Base-by-base conservation (phyloP, 2,113 vertebrate genomes). In the Grantiella picta region DNA sequence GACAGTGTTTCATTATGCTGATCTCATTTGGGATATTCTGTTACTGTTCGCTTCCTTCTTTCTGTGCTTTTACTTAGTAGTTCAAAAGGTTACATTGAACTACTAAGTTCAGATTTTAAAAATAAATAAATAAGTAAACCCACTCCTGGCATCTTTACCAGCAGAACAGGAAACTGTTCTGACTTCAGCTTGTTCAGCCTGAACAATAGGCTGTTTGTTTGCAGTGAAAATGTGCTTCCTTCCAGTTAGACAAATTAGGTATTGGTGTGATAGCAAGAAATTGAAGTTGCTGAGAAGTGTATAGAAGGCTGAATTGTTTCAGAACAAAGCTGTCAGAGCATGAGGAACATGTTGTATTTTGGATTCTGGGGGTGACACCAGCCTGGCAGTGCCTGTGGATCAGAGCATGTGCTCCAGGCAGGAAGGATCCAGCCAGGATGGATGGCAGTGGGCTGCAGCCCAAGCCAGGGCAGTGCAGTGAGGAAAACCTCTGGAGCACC, bases 401-500 rank as follows among this genome's bases (percentile, higher is more conserved):
- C 36, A 24, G 1, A 9, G 56, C 3, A 0, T 5, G 72, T 21
- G 86, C 9, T 40, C 7, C 36, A 7, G 66, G 82, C 7, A 11
- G 36, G 36, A 7, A 12, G 68, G 33, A 12, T 12, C 42, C 77
- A 45, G 5, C 28, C 70, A 1, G 0, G 1, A 20, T 7, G 57
- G 52, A 5, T 68, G 1, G 0, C 45, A 15, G 21, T 10, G 35
- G 64, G 72, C 73, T 75, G 86, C 12, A 13, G 5, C 1, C n/a
- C 75, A 6, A 12, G 9, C 18, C 63, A 4, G 59, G 29, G 53
- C 0, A 2, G n/a, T 2, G 44, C 70, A 5, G 11, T 1, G 36
- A 3, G 9, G 18, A 24, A 61, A 40, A 47, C 25, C 38, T 2
- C 9, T 28, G 61, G 13, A 47, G 70, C 94, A 23, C 14, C 15